Evolutionary conservation across 2,797 vertebrate species (phyloP).

Genomic region (Heliangelus exortis): DNA sequence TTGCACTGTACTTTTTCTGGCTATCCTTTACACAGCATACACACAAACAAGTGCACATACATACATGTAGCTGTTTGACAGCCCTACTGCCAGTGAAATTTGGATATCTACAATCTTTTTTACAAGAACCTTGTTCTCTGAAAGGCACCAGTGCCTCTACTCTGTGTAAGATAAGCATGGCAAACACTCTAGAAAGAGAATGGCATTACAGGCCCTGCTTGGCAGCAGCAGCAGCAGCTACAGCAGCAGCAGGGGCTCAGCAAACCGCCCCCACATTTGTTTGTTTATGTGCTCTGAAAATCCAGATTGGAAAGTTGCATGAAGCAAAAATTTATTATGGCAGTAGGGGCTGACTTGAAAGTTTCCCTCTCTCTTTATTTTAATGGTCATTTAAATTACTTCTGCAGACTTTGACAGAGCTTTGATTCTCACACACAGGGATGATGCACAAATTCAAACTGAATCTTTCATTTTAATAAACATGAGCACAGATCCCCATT

Average conservation of each 20-base stretch:
- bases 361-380: slow-evolving; percentile 37
- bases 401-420: slow-evolving; percentile 60
- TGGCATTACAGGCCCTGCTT: neutral
- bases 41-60: neutral
- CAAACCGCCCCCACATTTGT: neutral
- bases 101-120: slow-evolving; percentile 42
- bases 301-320: neutral
- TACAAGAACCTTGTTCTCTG: slow-evolving; percentile 7
- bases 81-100: neutral
- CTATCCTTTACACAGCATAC: neutral
- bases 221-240: neutral
- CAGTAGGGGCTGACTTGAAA: neutral
- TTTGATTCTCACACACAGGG: slow-evolving; percentile 48
- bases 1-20: neutral
- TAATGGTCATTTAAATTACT: slow-evolving; percentile 61
- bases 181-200: slow-evolving; percentile 13
- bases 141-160: neutral
- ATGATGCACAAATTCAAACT: slow-evolving; percentile 42
- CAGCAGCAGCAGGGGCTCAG: neutral
- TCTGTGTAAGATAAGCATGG: slow-evolving; percentile 9
- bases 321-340: neutral
- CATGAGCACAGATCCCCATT: neutral
- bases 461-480: slow-evolving; percentile 57
- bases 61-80: neutral
- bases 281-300: neutral